A percentile compares a stretch with the other conserved stretches of the same genome.
These are phyloP conservation scores for Eupithecia insigniata DNA, from an alignment of 2,888 invertebrate genomes.

Conservation along the genomic window DNA sequence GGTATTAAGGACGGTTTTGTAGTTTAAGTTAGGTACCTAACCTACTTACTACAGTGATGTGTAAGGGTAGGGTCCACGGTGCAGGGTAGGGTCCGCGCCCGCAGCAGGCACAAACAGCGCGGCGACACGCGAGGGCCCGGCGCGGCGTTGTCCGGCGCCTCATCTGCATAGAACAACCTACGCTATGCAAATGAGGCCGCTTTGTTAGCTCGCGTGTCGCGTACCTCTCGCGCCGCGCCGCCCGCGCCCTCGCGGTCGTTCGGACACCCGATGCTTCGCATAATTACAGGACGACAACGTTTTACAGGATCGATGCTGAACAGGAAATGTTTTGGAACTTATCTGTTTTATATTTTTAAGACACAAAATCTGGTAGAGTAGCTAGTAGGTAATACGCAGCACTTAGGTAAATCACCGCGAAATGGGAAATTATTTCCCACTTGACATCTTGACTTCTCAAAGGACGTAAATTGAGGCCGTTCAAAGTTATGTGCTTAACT, in stretches of 20 bases:
- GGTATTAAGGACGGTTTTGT: background rate
- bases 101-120: background rate
- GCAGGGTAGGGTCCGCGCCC: background rate
- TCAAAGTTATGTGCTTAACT: background rate
- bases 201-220: conserved; percentile 41
- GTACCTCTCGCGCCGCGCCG: conserved; percentile 18
- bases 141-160: conserved; percentile 31
- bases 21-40: background rate
- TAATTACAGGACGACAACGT: conserved; percentile 9
- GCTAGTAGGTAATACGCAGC: background rate
- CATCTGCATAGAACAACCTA: conserved; percentile 55
- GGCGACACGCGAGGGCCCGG: background rate
- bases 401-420: background rate
- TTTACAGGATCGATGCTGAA: background rate
- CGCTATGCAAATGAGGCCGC: conserved; percentile 53
- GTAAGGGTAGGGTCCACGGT: background rate
- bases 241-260: too few relatives aligned
- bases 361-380: background rate
- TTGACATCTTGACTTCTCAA: background rate
- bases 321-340: background rate
- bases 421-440: background rate
- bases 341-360: background rate
- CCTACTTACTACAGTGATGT: background rate
- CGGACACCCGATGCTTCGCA: conserved; percentile 9
- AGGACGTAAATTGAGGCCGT: background rate